Evolutionary conservation across 2,113 vertebrate genomes (phyloP).

Genomic region (Lampris megalopsis): DNA sequence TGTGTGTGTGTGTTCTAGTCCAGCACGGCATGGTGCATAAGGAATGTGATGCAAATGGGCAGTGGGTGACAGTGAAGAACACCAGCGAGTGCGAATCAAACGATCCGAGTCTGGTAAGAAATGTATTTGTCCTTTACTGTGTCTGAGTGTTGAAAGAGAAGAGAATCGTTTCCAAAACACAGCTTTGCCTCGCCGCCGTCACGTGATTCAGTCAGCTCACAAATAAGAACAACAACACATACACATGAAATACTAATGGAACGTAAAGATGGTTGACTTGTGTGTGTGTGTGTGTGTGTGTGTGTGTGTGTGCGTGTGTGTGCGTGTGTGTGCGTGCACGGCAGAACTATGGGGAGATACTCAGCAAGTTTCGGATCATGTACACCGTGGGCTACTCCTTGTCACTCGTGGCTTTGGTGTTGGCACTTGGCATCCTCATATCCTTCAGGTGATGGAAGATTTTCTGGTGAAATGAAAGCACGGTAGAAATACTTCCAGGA

Average conservation of each 20-base stretch:
- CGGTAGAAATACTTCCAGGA: too few relatives aligned
- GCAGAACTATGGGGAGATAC: slow-evolving; percentile 82
- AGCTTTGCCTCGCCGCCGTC: too few relatives aligned
- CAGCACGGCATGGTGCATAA: slow-evolving; percentile 87
- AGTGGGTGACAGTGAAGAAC: slow-evolving; percentile 85
- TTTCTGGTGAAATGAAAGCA: not conserved
- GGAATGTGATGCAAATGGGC: slow-evolving; percentile 88
- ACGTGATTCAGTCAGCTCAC: too few relatives aligned
- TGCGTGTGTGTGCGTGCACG: slow-evolving; percentile 61
- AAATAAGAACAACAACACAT: too few relatives aligned
- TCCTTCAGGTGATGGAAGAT: slow-evolving; percentile 87
- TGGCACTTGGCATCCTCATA: slow-evolving; percentile 91
- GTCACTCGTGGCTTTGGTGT: slow-evolving; percentile 89
- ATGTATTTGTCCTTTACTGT: not conserved
- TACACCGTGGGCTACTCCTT: slow-evolving; percentile 96
- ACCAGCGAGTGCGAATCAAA: slow-evolving; percentile 87
- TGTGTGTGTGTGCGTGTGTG: slow-evolving; percentile 6
- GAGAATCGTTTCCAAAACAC: not conserved
- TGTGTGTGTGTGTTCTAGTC: slow-evolving; percentile 78
- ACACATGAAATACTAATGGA: too few relatives aligned
- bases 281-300: too few relatives aligned
- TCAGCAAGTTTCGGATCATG: slow-evolving; percentile 86
- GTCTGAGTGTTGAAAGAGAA: not conserved
- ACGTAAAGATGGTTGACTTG: too few relatives aligned
- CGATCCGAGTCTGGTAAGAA: slow-evolving; percentile 69